Evolutionary conservation across 2,888 invertebrate genomes (phyloP).

Genomic region (Helicoverpa assulta): DNA sequence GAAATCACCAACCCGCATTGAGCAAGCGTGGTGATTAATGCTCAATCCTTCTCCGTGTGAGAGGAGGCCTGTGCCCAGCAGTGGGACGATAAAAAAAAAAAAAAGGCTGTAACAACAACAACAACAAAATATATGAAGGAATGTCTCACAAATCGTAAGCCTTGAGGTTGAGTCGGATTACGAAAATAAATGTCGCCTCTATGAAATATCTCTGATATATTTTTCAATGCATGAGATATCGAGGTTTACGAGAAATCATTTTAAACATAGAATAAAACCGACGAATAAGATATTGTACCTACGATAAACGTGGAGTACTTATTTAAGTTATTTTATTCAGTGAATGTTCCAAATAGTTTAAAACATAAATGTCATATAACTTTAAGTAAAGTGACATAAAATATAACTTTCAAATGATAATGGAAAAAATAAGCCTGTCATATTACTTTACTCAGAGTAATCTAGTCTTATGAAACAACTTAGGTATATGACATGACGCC

Average conservation of each 20-base stretch:
- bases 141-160: conserved; percentile 6
- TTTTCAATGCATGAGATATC: conserved; percentile 8
- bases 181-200: neutral
- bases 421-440: neutral
- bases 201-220: conserved; percentile 1
- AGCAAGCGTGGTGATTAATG: too few relatives aligned
- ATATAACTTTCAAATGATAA: neutral
- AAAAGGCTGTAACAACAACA: too few relatives aligned
- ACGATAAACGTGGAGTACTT: too few relatives aligned
- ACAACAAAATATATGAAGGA: neutral
- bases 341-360: neutral
- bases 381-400: neutral
- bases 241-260: neutral
- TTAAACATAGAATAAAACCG: neutral
- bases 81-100: too few relatives aligned
- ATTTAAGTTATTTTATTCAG: too few relatives aligned
- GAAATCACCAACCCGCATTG: too few relatives aligned
- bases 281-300: neutral
- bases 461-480: neutral
- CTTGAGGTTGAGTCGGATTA: conserved; percentile 11
- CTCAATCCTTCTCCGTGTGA: too few relatives aligned
- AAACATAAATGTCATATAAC: neutral
- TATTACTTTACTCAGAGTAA: neutral
- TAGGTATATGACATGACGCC: neutral
- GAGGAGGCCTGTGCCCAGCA: too few relatives aligned